Evolutionary conservation across 2,113 vertebrate genomes (phyloP), one percentile per base, ranked within the genome.

Genomic region (Pampusana beccarii): DNA sequence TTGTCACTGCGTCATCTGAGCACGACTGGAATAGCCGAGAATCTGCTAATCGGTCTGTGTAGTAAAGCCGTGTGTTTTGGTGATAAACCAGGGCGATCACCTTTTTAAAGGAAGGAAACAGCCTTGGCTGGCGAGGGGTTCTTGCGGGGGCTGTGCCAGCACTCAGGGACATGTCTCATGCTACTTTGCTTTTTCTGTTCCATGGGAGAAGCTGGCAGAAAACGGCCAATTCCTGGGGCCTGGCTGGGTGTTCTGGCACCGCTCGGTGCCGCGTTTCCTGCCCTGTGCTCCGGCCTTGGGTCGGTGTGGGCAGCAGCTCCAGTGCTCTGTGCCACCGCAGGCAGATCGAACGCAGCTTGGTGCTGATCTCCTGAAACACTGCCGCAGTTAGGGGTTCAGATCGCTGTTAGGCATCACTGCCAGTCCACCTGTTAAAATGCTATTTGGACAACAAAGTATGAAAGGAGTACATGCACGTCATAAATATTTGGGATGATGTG

Each of bases 401-500:
- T 54, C 3, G 6, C 71, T 42, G n/a, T 31, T 2, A 46, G 31
- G 20, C 62, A 11, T 21, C 1, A 0, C 14, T 83, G 83, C 73
- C 60, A 86, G 33, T 64, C 77, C 94, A 97, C 92, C 90, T 96
- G 94, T 87, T 95, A 65, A 94, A 95, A 85, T 81, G 67, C 56
- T 87, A 73, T 70, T 19, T 56, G 77, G 69, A 74, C 72, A 90
- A 56, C 46, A 5, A 62, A 21, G 31, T 71, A 20, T 40, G 54
- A 20, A 82, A 87, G 38, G 53, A 53, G 28, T 9, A 20, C 26
- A 17, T 26, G 71, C 60, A 50, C 61, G 10, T 46, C 61, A 60
- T 70, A 91, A 92, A 81, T 56, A 26, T 70, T 78, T 53, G 54
- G 72, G 33, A 15, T 65, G 20, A 40, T 25, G 23, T 65, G 51